A percentile compares a stretch with the other conserved stretches of the same genome.
Conservation (phyloP, 2,113 vertebrate species). For the Nibea coibor region DNA sequence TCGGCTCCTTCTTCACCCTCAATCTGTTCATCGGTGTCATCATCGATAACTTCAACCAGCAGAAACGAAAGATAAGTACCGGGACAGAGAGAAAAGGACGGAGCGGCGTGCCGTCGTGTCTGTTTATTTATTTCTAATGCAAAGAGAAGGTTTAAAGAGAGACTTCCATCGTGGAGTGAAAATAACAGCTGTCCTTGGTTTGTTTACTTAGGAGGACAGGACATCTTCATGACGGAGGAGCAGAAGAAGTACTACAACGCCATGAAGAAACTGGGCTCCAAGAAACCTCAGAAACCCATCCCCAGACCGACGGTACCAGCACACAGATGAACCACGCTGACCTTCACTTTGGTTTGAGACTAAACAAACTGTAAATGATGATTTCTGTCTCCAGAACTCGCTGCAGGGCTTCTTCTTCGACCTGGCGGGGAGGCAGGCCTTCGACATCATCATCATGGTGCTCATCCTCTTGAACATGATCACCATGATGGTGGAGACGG, state of each 20-base stretch:
- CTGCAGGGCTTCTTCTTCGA: conserved; percentile 96
- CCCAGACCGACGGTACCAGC: conserved; percentile 89
- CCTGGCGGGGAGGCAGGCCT: conserved; percentile 93
- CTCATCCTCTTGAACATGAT: conserved; percentile 99
- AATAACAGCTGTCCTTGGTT: conserved; percentile 79
- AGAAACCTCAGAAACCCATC: conserved; percentile 98
- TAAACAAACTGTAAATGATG: too few relatives aligned
- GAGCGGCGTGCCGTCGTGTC: too few relatives aligned
- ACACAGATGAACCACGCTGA: neutral
- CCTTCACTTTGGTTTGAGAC: too few relatives aligned
- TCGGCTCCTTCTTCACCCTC: conserved; percentile 98
- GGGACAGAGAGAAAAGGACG: neutral
- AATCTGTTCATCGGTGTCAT: conserved; percentile 99
- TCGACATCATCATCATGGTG: conserved; percentile 98
- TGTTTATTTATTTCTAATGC: too few relatives aligned
- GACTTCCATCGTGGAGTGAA: neutral
- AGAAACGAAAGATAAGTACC: conserved; percentile 97
- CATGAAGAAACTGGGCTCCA: conserved; percentile 99
- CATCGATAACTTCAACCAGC: conserved; percentile 99
- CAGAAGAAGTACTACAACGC: conserved; percentile 99
- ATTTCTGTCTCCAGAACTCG: conserved; percentile 84
- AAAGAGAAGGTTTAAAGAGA: too few relatives aligned
- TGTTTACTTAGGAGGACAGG: conserved; percentile 96
- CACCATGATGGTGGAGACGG: conserved; percentile 99
- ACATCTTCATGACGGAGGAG: conserved; percentile 99